phyloP scores from a whole-genome alignment of 1,140 invertebrate genomes.

The Drosophila paulistorum region DNA sequence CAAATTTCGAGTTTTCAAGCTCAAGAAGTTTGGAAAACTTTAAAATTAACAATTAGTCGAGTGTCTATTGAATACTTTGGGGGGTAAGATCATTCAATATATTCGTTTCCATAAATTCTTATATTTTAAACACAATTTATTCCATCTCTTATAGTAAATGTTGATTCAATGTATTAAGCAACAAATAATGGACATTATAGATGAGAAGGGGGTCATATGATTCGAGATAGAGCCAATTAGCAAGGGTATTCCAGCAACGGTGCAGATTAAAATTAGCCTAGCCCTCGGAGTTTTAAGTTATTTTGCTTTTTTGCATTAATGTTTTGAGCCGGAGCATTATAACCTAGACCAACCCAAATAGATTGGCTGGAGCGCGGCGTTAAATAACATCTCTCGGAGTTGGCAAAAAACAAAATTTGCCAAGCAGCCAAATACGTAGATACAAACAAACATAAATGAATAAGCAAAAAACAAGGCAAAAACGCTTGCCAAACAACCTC shows the following conservation, averaged over 20 bases:
- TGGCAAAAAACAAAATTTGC: slow-evolving; percentile 29
- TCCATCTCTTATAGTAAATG: no score
- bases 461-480: slow-evolving; percentile 17
- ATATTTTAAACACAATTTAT: no score
- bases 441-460: slow-evolving; percentile 40
- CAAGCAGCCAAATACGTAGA: slow-evolving; percentile 33
- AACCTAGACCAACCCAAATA: slow-evolving; percentile 73
- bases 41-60: no score
- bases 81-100: no score
- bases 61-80: no score
- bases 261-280: background rate
- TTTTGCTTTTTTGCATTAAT: background rate
- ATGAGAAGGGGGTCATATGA: no score
- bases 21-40: no score
- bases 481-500: slow-evolving; percentile 67
- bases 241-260: slow-evolving; percentile 1
- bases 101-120: no score
- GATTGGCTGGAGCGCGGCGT: slow-evolving; percentile 29
- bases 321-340: slow-evolving; percentile 31
- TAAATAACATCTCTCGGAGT: slow-evolving; percentile 43
- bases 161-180: no score
- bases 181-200: no score
- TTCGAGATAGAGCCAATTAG: background rate
- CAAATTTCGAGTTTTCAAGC: no score
- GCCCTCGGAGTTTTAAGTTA: background rate